Base-by-base conservation (phyloP, 2,113 vertebrate genomes). In the Melanerpes formicivorus region DNA sequence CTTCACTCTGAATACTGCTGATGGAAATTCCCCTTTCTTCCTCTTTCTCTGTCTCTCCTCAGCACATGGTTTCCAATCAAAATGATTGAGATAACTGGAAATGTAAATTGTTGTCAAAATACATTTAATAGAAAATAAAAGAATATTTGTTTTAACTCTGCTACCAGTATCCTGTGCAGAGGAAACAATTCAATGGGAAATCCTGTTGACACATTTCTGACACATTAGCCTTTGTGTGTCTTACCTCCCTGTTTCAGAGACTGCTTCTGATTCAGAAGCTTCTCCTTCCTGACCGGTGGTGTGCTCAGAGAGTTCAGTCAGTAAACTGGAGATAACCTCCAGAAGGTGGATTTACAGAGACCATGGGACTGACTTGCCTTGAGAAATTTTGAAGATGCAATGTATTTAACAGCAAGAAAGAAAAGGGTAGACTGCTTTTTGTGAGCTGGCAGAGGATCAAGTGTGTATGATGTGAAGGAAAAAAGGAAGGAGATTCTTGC, bases 201-300 rank as follows among this genome's bases (percentile, higher is more conserved):
- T 97, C 96, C 94, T 96, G 93, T 97, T 96, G 92, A 90, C 73
- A 92, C 27, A 37, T 87, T 94, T 89, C 87, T 93, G 92, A 84
- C 54, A 89, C 55, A 88, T 60, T 87, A 74, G 80, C 85, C 65
- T 94, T 96, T 96, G 80, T 96, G 66, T 84, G 70, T 67, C 81
- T 91, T 93, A 56, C 62, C 91, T 97, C 92, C 74, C 73, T 87
- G 37, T 92, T 79, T 90, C 14, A 4, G 85, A 90, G 78, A 27
- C 83, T 91, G 85, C 88, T 96, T 95, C 92, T 89, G 90, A 91
- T 87, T 94, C 76, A 95, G 82, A 92, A 96, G 74, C 62, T 84
- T 93, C 94, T 96, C 69, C 90, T 96, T 97, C 94, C 95, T 95
- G 91, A 93, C 92, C 95, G 94, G 90, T 95, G 89, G 58, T 88